Base-by-base conservation (phyloP, 2,797 vertebrate species). In the Anniella stebbinsi region DNA sequence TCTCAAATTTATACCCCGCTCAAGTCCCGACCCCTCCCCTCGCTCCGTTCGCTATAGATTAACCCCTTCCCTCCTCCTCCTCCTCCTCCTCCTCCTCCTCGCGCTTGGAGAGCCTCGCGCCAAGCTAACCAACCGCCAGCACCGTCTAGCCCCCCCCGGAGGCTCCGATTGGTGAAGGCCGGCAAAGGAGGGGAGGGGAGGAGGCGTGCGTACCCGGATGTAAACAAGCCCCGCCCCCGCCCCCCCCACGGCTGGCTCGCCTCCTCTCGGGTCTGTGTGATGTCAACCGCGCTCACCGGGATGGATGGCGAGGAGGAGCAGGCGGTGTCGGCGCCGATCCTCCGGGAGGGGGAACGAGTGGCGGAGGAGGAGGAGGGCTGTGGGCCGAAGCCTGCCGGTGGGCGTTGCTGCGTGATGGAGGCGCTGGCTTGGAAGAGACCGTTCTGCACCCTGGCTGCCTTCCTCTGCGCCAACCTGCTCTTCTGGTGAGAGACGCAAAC, bases 351-450 rank as follows among this genome's bases (percentile, higher is more conserved):
- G 63, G 92, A 91, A 2, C 36, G 4, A 57, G 54, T 5, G 82
- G 38, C 33, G 17, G 57, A 21, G 51, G 6, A 23, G 41, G 23
- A 30, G 91, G 88, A 87, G 60, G 90, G 28, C 81, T 72, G 85
- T 45, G 91, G 93, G 92, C 80, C 87, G 48, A 87, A 91, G 92
- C 60, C 93, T 93, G 92, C 94, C 91, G 80, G 90, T 87, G 95
- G 91, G 86, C 89, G 41, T 28, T 89, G 93, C 91, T 94, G 96
- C 28, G 90, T 97, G 86, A 63, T 90, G 45, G 96, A 97, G 92
- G 96, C 97, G 80, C 95, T 98, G 86, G 97, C 95, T 97, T 98
- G 99, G 98, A 96, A 95, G 95, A 98, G 98, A 96, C 98, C 98
- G 41, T 94, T 97, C 88, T 95, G 93, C 96, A 98, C 97, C 92